phyloP scores from a whole-genome alignment of 35 echinoderm and acorn worm species.

The Heliocidaris erythrogramma region DNA sequence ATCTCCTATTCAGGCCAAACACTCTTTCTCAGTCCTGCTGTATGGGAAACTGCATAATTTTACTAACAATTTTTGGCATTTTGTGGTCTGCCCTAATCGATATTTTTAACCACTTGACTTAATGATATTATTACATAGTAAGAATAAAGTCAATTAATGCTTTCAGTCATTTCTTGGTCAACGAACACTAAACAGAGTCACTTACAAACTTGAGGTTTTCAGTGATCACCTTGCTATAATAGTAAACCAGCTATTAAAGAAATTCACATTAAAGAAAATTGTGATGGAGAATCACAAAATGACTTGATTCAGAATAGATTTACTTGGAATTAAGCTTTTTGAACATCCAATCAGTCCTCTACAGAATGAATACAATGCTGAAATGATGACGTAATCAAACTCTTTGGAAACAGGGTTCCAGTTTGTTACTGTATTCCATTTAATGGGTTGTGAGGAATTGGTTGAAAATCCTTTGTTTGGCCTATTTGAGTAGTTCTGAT shows the following conservation, averaged over 20 bases:
- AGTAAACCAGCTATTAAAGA: neutral
- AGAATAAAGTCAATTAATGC: neutral
- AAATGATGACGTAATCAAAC: neutral
- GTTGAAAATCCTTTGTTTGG: neutral
- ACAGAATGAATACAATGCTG: neutral
- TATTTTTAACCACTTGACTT: neutral
- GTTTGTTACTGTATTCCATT: neutral
- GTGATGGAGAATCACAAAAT: neutral
- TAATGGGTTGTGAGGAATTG: neutral
- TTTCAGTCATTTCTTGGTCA: neutral
- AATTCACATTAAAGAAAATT: neutral
- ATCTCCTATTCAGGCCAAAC: no score
- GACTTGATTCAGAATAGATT: neutral
- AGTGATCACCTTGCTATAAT: neutral
- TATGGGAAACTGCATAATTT: neutral
- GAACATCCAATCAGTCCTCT: neutral
- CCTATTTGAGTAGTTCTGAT: neutral
- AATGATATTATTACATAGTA: neutral
- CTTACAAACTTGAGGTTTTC: neutral
- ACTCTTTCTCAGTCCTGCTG: no score
- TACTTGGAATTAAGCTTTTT: neutral
- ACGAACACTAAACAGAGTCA: neutral
- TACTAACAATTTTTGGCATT: neutral
- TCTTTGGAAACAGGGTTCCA: neutral
- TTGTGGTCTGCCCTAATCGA: neutral